A percentile compares a stretch with the other conserved stretches of the same genome.
Evolutionary conservation across 2,888 invertebrate genomes (phyloP).

Genomic region (Amblyteles armatorius): DNA sequence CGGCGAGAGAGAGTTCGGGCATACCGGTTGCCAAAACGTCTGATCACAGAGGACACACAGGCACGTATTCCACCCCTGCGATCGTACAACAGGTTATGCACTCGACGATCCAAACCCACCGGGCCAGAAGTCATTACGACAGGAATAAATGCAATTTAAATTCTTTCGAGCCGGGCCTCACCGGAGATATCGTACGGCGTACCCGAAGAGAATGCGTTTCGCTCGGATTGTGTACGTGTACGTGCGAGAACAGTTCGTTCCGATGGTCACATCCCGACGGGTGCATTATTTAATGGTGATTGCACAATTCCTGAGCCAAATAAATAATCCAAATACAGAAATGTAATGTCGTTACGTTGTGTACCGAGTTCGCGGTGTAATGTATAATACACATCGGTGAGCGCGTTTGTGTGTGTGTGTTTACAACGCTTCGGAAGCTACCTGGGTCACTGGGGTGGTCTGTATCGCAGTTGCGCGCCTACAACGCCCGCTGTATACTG

Average conservation of each 20-base stretch:
- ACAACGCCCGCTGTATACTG: slow-evolving; percentile 4
- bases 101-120: slow-evolving; percentile 25
- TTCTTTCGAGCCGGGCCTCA: background rate
- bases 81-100: slow-evolving; percentile 51
- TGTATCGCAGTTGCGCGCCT: background rate
- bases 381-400: slow-evolving; percentile 44
- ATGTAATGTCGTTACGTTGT: slow-evolving; percentile 43
- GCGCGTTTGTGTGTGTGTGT: too few species aligned
- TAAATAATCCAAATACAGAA: slow-evolving; percentile 55
- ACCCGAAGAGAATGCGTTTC: too few species aligned
- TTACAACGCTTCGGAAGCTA: slow-evolving; percentile 43
- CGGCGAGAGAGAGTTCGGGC: slow-evolving; percentile 19
- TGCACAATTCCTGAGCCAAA: slow-evolving; percentile 53
- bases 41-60: slow-evolving; percentile 51
- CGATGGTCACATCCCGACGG: slow-evolving; percentile 17
- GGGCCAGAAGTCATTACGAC: slow-evolving; percentile 51
- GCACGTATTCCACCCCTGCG: slow-evolving; percentile 30
- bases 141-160: slow-evolving; percentile 56
- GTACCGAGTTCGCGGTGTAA: slow-evolving; percentile 21
- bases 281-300: slow-evolving; percentile 49
- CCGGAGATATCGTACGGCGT: background rate
- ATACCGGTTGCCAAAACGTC: slow-evolving; percentile 60
- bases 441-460: slow-evolving; percentile 35
- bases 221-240: too few species aligned
- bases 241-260: background rate